These are phyloP conservation scores for Rhinella marina DNA, from an alignment of 2,797 vertebrate genomes.

Conservation along the genomic window DNA sequence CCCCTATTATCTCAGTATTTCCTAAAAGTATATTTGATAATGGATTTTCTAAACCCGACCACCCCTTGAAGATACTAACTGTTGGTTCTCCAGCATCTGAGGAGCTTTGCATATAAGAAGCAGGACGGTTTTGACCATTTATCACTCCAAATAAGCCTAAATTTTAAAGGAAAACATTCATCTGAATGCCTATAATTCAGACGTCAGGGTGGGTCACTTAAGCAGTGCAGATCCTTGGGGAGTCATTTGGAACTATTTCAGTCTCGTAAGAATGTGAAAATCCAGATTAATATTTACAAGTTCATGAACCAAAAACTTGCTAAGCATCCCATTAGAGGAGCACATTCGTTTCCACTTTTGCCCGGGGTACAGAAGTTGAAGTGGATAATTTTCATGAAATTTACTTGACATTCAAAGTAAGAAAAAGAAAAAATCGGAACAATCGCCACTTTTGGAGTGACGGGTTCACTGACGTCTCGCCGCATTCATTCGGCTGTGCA, in stretches of 20 bases:
- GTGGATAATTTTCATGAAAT: constrained; percentile 41
- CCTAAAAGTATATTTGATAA: neutral
- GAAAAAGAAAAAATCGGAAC: constrained; percentile 14
- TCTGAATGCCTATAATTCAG: neutral
- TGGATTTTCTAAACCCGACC: neutral
- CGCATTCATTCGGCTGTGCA: too few relatives aligned
- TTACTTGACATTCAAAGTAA: constrained; percentile 24
- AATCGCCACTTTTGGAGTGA: constrained; percentile 12
- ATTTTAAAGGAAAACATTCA: constrained; percentile 13
- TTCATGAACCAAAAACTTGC: constrained; percentile 49
- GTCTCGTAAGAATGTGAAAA: constrained; percentile 23
- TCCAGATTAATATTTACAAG: constrained; percentile 52
- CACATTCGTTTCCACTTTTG: constrained; percentile 24
- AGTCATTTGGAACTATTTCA: constrained; percentile 40
- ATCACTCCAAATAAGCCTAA: neutral
- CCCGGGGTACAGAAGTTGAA: constrained; percentile 44
- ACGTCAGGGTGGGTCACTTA: neutral
- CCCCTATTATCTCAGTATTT: too few relatives aligned
- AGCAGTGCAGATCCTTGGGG: constrained; percentile 22
- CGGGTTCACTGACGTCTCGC: neutral
- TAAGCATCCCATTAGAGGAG: constrained; percentile 43
- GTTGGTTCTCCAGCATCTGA: neutral
- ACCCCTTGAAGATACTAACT: neutral
- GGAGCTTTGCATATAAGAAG: neutral
- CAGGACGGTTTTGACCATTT: neutral